Base-by-base conservation (phyloP, 2,797 vertebrate species). In the Syndactyla subalaris region DNA sequence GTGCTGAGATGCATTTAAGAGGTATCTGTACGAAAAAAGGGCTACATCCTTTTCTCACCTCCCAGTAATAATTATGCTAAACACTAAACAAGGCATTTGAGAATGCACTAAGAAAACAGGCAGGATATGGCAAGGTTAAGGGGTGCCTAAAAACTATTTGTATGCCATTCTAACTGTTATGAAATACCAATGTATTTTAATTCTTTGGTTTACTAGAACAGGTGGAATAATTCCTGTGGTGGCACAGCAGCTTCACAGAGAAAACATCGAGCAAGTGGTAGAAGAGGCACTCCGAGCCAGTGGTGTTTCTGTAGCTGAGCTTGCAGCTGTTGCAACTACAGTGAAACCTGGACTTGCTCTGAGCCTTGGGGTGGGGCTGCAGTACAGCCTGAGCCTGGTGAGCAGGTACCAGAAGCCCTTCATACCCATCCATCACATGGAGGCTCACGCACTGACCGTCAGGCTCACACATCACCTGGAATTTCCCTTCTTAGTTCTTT, bases 391-490 rank as follows among this genome's bases (percentile, higher is more conserved):
- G 85, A 94, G 86, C 81, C 96, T 99, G 76, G 98, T 99, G 51
- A 96, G 92, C 58, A 96, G 63, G 45, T 97, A 99, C 79, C 85
- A 98, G 92, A 99, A 98, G 92, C 98, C 98, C 0, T 99, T 99
- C 95, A 99, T 99, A 85, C 99, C 99, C 71, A 98, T 99, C 85
- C 99, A 99, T 91, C 99, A 99, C 95, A 99, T 99, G 99, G 99
- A 99, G 84, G 99, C 99, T 23, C 99, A 99, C 2, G 99, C 99
- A 2, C 98, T 99, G 48, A 99, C 99, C 4, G 67, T 99, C 89
- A 98, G 99, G 85, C 98, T 99, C 97, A 98, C 98, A 0, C 97
- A 98, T 16, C 96, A 88, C 1, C 95, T 99, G 12, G 93, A 98
- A 16, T 99, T 99, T 91, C 99, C 99, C 14, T 99, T 99, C 95